phyloP scores from a whole-genome alignment of 2,888 invertebrate genomes.

The Helobdella robusta region DNA sequence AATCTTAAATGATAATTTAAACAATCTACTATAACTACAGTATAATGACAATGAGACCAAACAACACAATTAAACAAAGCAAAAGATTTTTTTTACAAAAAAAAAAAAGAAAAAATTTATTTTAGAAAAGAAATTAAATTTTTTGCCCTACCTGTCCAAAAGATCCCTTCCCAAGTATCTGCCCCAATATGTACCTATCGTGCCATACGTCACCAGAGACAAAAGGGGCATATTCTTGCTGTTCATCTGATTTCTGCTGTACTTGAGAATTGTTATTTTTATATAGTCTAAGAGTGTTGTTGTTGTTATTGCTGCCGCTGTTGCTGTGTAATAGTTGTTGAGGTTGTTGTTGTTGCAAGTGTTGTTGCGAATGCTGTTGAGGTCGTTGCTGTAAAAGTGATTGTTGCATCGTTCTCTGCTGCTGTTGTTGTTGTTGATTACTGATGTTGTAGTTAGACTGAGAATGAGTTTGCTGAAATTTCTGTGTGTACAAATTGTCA shows the following conservation, averaged over 20 bases:
- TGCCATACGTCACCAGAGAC: conserved; percentile 98
- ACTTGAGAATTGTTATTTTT: too few species aligned
- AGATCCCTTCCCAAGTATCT: conserved; percentile 88
- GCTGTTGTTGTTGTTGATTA: not conserved
- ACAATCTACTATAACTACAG: too few species aligned
- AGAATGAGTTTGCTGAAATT: not conserved
- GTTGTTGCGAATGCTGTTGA: not conserved
- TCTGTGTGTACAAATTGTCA: too few species aligned
- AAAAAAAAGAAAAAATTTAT: not conserved
- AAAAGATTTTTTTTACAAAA: not conserved
- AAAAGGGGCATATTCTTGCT: conserved; percentile 98
- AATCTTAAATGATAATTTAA: too few species aligned
- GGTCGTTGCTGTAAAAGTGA: not conserved
- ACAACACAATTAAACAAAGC: not conserved
- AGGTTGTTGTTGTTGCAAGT: not conserved
- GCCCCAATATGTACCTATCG: conserved; percentile 97
- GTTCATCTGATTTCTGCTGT: too few species aligned
- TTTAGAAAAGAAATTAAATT: not conserved
- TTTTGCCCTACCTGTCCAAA: conserved; percentile 62
- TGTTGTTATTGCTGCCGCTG: too few species aligned
- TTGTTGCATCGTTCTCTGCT: not conserved
- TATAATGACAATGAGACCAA: too few species aligned
- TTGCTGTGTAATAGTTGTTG: conserved; percentile 4
- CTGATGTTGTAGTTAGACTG: not conserved
- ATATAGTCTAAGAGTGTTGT: too few species aligned